Conservation (phyloP, 2,113 vertebrate species). For the Xenopus tropicalis region DNA sequence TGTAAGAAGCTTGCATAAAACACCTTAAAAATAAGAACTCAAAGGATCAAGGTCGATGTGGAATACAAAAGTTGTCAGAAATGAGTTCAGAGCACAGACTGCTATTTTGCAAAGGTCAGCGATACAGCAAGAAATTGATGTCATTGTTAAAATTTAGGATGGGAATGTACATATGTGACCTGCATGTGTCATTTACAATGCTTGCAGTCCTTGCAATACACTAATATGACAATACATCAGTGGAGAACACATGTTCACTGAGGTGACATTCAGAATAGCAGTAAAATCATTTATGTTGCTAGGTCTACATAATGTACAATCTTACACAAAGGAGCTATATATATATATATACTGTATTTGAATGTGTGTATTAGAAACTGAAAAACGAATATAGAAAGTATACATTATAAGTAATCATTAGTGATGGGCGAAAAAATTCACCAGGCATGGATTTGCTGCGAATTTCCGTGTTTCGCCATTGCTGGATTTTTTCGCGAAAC, state of each 20-base stretch:
- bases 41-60: slow-evolving; percentile 21
- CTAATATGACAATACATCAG: slow-evolving; percentile 39
- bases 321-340: no score
- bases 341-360: no score
- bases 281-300: slow-evolving; percentile 10
- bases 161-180: slow-evolving; percentile 25
- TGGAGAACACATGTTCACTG: slow-evolving; percentile 5
- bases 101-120: slow-evolving; percentile 30
- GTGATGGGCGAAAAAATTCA: no score
- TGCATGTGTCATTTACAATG: slow-evolving; percentile 41
- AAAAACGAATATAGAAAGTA: no score
- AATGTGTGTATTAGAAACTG: no score
- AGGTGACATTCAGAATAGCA: slow-evolving; percentile 37
- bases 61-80: slow-evolving; percentile 23
- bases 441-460: no score
- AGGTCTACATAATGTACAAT: not conserved
- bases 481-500: no score
- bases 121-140: slow-evolving; percentile 18
- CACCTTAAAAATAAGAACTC: not conserved
- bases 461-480: no score
- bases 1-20: no score
- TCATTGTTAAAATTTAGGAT: slow-evolving; percentile 30
- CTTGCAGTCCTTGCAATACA: slow-evolving; percentile 28
- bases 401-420: no score
- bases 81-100: slow-evolving; percentile 19